A percentile compares a stretch with the other conserved stretches of the same genome.
These are phyloP conservation scores for Drosophila siamana DNA, from an alignment of 2,888 invertebrate species.

Conservation along the genomic window DNA sequence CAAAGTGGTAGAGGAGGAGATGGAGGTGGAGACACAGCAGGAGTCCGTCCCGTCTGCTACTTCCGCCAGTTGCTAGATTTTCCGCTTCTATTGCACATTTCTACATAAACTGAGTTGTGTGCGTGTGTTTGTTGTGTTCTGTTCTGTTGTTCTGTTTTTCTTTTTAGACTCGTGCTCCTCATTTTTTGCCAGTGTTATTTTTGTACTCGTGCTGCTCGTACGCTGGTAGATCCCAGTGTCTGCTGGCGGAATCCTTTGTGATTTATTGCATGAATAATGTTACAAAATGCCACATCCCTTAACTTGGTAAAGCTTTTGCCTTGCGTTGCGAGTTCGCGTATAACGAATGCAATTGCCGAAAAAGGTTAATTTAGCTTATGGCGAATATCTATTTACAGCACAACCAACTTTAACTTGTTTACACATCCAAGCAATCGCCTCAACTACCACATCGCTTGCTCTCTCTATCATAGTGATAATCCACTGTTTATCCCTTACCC, in stretches of 20 bases:
- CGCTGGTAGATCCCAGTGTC: constrained; percentile 29
- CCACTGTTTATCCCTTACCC: constrained; percentile 30
- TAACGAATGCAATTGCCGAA: constrained; percentile 46
- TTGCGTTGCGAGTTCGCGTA: constrained; percentile 17
- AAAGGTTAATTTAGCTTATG: constrained; percentile 43
- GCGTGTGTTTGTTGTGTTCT: constrained; percentile 6
- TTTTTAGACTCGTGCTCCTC: constrained; percentile 1
- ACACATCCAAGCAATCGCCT: constrained; percentile 12
- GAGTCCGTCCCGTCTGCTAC: constrained; percentile 26
- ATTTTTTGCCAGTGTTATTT: constrained; percentile 20
- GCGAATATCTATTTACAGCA: constrained; percentile 25
- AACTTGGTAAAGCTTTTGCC: constrained; percentile 34
- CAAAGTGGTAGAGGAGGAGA: not conserved
- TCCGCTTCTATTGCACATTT: constrained; percentile 50
- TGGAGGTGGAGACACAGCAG: too few relatives aligned
- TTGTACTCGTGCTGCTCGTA: constrained; percentile 16
- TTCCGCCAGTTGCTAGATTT: constrained; percentile 41
- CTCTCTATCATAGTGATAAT: constrained; percentile 31
- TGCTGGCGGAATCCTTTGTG: constrained; percentile 50
- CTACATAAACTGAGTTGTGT: constrained; percentile 34
- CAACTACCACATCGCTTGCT: constrained; percentile 8
- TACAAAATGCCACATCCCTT: constrained; percentile 38
- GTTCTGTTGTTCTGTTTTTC: too few relatives aligned
- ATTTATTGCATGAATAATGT: constrained; percentile 63
- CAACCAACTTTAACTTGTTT: constrained; percentile 20